Evolutionary conservation across 2,888 invertebrate species (phyloP), one percentile per base, ranked within the genome.

Genomic region (Yponomeuta malinellus): DNA sequence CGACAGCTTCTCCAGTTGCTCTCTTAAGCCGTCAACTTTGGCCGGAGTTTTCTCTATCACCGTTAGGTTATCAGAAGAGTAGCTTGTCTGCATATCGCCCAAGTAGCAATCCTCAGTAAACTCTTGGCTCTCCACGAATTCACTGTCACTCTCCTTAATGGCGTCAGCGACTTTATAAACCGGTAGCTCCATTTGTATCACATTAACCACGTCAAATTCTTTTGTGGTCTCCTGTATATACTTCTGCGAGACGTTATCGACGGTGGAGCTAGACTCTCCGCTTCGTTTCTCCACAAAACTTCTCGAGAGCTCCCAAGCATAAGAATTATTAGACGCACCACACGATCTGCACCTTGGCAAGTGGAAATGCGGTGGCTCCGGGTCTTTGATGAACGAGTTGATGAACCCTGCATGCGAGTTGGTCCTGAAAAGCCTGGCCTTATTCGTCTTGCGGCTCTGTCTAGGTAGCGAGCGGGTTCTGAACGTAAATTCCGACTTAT

Each of bases 61-160:
- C 70, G 87, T 88, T 69, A 82, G 79, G 72, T 88, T 85, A 70
- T 80, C 81, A 3, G 86, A 82, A 10, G 86, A 81, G 70, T 87
- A 90, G 73, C 86, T 87, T 59, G 80, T 83, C 2, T 80, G 83
- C 10, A 89, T 74, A 68, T 88, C 88, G 10, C 80, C 83, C 64
- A 91, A 79, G 77, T 91, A 92, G 71, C 85, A 87, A 75, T 92
- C 92, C 74, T 92, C 92, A 66, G 81, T 88, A 71, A 91, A 92
- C 71, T 92, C 92, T 76, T 91, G 89, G 72, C 88, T 87, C 52
- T 90, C 88, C 69, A 90, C 86, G 71, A 90, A 90, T 73, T 90
- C 82, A 4, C 75, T 63, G 23, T 69, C 66, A 8, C 48, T 48
- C 29, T 31, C n/a, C 15, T 12, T 70, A 43, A 77, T 77, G 71